A percentile compares a stretch with the other conserved stretches of the same genome.
phyloP scores from a whole-genome alignment of 2,797 vertebrate genomes.

The Gallinago solitaria region DNA sequence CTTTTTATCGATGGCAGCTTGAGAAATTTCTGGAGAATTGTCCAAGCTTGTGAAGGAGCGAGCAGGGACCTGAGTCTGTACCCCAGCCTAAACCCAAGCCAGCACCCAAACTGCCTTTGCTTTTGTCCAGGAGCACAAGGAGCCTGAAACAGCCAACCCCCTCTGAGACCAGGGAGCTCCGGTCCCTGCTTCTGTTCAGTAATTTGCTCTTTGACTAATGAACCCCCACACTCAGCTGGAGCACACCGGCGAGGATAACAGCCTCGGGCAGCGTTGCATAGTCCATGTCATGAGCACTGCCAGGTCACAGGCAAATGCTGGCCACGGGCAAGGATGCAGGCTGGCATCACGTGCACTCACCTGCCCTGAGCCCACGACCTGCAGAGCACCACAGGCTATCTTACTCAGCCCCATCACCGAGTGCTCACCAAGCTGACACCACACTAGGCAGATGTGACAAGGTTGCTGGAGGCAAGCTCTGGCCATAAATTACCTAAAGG shows the following conservation, averaged over 20 bases:
- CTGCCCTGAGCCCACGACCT: fast-evolving
- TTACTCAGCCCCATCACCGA: not conserved
- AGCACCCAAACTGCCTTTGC: not conserved
- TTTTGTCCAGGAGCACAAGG: not conserved
- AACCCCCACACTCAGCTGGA: not conserved
- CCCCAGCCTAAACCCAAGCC: not conserved
- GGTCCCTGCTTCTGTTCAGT: not conserved
- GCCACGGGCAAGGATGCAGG: not conserved
- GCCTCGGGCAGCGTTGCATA: not conserved
- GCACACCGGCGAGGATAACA: not conserved
- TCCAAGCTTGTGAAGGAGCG: not conserved
- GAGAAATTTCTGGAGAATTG: not conserved
- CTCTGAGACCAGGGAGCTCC: not conserved
- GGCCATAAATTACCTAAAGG: not conserved
- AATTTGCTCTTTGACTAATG: not conserved
- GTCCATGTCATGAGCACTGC: not conserved
- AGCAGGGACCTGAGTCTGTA: not conserved
- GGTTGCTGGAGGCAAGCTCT: not conserved
- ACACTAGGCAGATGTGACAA: not conserved
- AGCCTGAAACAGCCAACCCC: not conserved
- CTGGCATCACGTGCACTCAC: not conserved
- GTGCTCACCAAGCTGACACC: not conserved
- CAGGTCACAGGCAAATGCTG: fast-evolving
- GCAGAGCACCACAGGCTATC: not conserved
- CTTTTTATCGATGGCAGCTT: not conserved